Percentiles rank a stretch among this genome's conserved stretches.
Conservation (phyloP, 2,113 vertebrate genomes). For the Tychaedon coryphoeus region DNA sequence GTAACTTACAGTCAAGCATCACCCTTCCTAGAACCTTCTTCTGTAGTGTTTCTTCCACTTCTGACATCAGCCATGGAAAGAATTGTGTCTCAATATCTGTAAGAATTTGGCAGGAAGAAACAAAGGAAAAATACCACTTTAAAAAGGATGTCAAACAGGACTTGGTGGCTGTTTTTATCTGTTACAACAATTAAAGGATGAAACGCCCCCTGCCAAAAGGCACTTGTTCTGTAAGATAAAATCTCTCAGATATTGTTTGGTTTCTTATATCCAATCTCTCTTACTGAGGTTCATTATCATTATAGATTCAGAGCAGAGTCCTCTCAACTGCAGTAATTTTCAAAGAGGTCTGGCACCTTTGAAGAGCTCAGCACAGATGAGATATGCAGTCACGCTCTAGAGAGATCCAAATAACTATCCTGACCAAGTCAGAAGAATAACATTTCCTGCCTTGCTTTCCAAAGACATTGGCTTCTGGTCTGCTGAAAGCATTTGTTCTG, state of each 20-base stretch:
- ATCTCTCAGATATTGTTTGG: not conserved
- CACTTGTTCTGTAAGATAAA: not conserved
- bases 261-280: not conserved
- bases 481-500: slow-evolving; percentile 1
- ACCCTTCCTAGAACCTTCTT: slow-evolving; percentile 73
- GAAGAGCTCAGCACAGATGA: not conserved
- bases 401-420: not conserved
- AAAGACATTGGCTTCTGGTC: not conserved
- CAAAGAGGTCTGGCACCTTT: not conserved
- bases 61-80: slow-evolving; percentile 85
- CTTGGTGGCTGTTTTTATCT: not conserved
- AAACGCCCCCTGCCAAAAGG: not conserved
- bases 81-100: slow-evolving; percentile 89
- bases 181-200: not conserved
- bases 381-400: not conserved
- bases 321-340: not conserved
- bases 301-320: not conserved
- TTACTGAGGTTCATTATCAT: not conserved
- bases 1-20: slow-evolving; percentile 87
- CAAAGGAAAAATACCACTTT: not conserved
- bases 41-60: slow-evolving; percentile 77
- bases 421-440: not conserved
- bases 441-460: slow-evolving; percentile 24
- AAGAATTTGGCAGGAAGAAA: slow-evolving; percentile 15
- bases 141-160: not conserved